Evolutionary conservation across 2,797 vertebrate genomes (phyloP), one percentile per base, ranked within the genome.

Genomic region (Lepidocolaptes lacrymiger): DNA sequence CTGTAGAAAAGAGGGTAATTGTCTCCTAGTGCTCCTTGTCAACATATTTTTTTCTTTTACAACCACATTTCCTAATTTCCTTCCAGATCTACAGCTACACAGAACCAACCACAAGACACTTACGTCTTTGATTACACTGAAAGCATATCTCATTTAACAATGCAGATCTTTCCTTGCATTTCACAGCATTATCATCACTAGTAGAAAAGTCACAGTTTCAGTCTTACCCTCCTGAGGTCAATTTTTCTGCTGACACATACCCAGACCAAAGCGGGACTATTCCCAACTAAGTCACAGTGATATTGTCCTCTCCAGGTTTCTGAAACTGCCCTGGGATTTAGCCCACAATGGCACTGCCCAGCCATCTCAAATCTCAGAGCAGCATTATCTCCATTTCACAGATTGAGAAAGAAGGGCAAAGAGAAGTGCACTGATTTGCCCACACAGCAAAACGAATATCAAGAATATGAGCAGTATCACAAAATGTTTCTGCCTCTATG

Each of bases 391-490:
- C 55, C 6, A 3, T 68, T 91, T 83, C 91, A 82, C n/a, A 44
- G 85, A 96, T 91, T 97, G 89, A 91, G 96, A 96, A 97, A 96
- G 93, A 71, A 87, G 92, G 93, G 81, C 91, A 96, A 95, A 96
- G 93, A 92, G 92, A 81, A 92, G 26, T 1, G 20, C 10, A 4
- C 66, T 56, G 72, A 80, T 92, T 92, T 75, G 81, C 49, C 58
- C 24, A 71, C 30, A 36, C 36, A 83, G 61, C 22, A 93, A 81
- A 79, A 76, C 27, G 1, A 74, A 21, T 64, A 46, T n/a, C 48
- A 73, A 66, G 55, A 85, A 77, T 7, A 71, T 36, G n/a, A 85
- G 36, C 39, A 92, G 74, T 61, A 8, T 10, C 12, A 7, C 2
- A 1, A 81, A 64, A 46, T 9, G 6, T 36, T 88, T 82, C 67